A percentile compares a stretch with the other conserved stretches of the same genome.
phyloP scores from a whole-genome alignment of 2,113 vertebrate genomes.

The Anser brachyrhynchus region DNA sequence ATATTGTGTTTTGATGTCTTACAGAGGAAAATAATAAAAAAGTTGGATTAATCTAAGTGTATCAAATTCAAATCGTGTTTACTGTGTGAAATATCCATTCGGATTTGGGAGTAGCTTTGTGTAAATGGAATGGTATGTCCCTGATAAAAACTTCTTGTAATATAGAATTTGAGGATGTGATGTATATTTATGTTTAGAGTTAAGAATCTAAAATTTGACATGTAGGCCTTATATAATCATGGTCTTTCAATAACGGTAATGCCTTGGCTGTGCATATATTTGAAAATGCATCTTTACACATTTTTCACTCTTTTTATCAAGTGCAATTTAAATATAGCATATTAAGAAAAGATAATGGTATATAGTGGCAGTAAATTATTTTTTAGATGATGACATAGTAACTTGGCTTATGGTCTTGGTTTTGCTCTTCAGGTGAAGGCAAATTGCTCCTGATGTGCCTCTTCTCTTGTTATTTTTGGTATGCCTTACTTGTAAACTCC shows the following conservation, averaged over 20 bases:
- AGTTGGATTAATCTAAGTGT: background rate
- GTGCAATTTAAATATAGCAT: background rate
- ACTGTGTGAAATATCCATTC: background rate
- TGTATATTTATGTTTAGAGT: background rate
- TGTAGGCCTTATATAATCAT: background rate
- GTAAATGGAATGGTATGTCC: background rate
- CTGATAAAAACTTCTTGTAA: background rate
- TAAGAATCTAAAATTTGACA: background rate
- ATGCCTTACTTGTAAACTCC: background rate
- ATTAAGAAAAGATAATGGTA: background rate
- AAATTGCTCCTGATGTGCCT: background rate
- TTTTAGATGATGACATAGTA: background rate
- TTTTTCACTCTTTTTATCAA: background rate
- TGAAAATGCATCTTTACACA: background rate
- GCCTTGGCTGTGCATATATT: background rate
- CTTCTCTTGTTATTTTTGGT: background rate
- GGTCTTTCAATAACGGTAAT: background rate
- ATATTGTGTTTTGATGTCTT: background rate
- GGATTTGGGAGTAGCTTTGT: background rate
- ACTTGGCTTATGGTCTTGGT: background rate
- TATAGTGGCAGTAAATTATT: background rate
- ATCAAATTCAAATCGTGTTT: background rate
- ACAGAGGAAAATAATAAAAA: background rate
- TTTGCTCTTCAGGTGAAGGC: background rate
- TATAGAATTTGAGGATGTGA: background rate